Conservation (phyloP, 2,113 vertebrate species). For the Platysteira castanea region DNA sequence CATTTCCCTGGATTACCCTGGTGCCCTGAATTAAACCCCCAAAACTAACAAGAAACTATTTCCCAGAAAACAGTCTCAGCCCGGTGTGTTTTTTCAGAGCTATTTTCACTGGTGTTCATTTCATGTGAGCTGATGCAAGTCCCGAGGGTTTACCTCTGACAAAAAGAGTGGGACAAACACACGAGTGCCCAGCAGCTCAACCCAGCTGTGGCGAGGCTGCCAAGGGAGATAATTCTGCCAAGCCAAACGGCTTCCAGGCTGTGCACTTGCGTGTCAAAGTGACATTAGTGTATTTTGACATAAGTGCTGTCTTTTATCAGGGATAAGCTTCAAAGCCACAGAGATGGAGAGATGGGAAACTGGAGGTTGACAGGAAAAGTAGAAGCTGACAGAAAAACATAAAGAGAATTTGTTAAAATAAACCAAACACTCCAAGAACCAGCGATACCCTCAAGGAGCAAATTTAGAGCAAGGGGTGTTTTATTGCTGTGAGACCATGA, state of each 20-base stretch:
- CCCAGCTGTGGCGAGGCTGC: slow-evolving; percentile 1
- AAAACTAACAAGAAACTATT: slow-evolving; percentile 39
- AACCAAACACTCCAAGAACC: neutral
- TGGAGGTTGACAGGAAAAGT: slow-evolving; percentile 33
- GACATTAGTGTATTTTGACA: slow-evolving; percentile 48
- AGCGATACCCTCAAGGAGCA: neutral
- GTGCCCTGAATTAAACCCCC: slow-evolving; percentile 4
- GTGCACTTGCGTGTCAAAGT: slow-evolving; percentile 48
- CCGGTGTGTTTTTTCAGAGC: neutral
- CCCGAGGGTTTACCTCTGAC: slow-evolving; percentile 13
- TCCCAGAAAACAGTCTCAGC: slow-evolving; percentile 6
- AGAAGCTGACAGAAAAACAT: slow-evolving; percentile 21
- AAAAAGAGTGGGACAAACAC: slow-evolving; percentile 14
- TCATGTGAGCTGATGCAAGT: slow-evolving; percentile 13
- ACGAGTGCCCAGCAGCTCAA: neutral
- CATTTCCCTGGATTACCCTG: neutral
- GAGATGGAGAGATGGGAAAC: slow-evolving; percentile 30
- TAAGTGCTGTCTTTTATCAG: slow-evolving; percentile 49
- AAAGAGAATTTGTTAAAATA: slow-evolving; percentile 30
- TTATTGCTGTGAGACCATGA: neutral
- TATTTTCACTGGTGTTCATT: slow-evolving; percentile 36
- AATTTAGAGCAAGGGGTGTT: neutral
- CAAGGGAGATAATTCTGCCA: slow-evolving; percentile 48
- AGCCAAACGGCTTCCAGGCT: slow-evolving; percentile 25
- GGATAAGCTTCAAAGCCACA: slow-evolving; percentile 42